Conservation (phyloP, 2,113 vertebrate genomes). For the Campylomormyrus tamandua region DNA sequence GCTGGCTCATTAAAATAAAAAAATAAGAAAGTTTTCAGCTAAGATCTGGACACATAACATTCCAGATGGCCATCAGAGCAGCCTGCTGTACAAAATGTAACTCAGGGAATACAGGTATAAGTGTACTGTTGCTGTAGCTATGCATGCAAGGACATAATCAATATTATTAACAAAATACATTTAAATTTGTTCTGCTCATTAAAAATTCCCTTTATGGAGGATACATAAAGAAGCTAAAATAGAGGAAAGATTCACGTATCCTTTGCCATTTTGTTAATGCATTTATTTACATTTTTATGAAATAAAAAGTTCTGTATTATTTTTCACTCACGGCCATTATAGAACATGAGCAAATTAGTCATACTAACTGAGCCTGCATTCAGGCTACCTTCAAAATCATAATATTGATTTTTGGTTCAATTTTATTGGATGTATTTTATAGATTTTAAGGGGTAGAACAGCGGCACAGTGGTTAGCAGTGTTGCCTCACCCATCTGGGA, state of each 20-base stretch:
- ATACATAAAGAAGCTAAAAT: neutral
- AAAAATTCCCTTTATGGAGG: neutral
- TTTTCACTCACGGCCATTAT: neutral
- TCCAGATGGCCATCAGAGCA: neutral
- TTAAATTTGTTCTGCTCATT: neutral
- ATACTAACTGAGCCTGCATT: neutral
- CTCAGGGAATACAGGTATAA: neutral
- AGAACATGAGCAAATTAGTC: neutral
- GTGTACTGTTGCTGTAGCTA: too few relatives aligned
- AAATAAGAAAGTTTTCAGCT: neutral
- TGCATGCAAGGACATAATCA: neutral
- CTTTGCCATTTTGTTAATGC: neutral
- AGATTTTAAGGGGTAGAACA: neutral
- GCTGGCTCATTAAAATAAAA: constrained; percentile 3
- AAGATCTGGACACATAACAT: constrained; percentile 8
- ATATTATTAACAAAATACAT: neutral
- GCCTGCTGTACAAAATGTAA: neutral
- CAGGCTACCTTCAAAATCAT: neutral
- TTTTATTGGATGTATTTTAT: neutral
- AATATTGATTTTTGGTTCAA: neutral
- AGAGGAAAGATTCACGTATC: neutral
- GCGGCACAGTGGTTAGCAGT: neutral
- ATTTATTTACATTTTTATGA: neutral
- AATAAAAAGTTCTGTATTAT: neutral
- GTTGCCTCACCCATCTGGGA: neutral